Evolutionary conservation across 2,888 invertebrate species (phyloP), one percentile per base, ranked within the genome.

Genomic region (Tinea semifulvella): DNA sequence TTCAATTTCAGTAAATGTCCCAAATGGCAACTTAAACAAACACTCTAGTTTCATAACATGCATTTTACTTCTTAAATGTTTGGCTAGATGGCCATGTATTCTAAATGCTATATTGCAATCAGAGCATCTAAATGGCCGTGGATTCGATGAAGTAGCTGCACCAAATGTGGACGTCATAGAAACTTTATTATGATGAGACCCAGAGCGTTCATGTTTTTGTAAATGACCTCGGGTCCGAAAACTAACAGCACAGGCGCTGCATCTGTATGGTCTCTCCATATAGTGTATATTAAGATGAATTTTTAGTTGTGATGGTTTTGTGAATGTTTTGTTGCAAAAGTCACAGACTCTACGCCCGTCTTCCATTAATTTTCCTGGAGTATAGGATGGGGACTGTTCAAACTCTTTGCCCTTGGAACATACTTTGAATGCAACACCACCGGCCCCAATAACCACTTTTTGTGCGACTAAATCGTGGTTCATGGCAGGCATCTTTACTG

Each of bases 31-130:
- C 72, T 96, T 96, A 46, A 94, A 94, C 50, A 95, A 77, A 63
- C 94, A 94, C 69, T 97, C 97, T 50, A 97, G 81, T 57, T 93
- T 90, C 88, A 94, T 94, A 31, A 97, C 95, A 64, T 98, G 98
- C 86, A 94, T 92, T 81, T 96, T 96, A 51, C 96, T 96, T 46
- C 98, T 88, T 49, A 98, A 83, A 82, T 99, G 98, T 71, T 98
- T 98, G 1, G 97, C 96, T 57, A 99, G 80, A 71, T 98, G 98
- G 0, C 98, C 98, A 61, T 96, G 97, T 60, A 97, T 97, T 55
- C 95, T 85, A 68, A 99, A 98, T 6, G 96, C 97, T 54, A 96
- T 93, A 63, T 93, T 94, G 68, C 98, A 98, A 63, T 98, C 96
- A 14, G 88, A 89, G 76, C 98, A 98, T 60, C 96, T 93, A 68